These are phyloP conservation scores for Diglossa cyanea DNA, from an alignment of 2,797 vertebrate species.

Conservation along the genomic window DNA sequence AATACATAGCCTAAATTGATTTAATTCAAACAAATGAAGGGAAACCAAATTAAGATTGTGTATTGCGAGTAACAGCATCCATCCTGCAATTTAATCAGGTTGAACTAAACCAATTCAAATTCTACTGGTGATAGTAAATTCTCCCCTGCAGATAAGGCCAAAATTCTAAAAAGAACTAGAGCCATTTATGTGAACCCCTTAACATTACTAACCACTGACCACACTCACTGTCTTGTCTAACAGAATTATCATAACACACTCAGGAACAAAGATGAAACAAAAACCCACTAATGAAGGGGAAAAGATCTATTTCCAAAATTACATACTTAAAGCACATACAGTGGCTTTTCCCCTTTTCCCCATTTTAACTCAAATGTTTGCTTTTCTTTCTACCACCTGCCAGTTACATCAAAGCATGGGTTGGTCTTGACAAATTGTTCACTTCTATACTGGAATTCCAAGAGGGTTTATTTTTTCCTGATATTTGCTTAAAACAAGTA, in stretches of 20 bases:
- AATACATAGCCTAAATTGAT: neutral
- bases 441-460: neutral
- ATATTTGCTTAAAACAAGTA: neutral
- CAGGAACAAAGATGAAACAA: neutral
- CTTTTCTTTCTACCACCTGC: neutral
- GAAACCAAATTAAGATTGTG: neutral
- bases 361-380: neutral
- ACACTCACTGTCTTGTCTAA: neutral
- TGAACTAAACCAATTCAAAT: slow-evolving; percentile 1
- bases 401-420: neutral
- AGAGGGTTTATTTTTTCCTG: neutral
- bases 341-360: neutral
- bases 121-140: neutral
- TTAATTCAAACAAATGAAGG: slow-evolving; percentile 19
- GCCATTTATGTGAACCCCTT: neutral
- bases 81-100: neutral
- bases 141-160: neutral
- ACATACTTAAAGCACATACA: neutral
- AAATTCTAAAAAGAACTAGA: neutral
- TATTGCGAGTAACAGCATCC: neutral
- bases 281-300: neutral
- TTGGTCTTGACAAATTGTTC: neutral
- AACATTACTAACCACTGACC: neutral
- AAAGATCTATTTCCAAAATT: neutral
- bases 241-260: neutral